Conservation (phyloP, 2,888 invertebrate genomes). For the Lepidocyrtoides sp. region DNA sequence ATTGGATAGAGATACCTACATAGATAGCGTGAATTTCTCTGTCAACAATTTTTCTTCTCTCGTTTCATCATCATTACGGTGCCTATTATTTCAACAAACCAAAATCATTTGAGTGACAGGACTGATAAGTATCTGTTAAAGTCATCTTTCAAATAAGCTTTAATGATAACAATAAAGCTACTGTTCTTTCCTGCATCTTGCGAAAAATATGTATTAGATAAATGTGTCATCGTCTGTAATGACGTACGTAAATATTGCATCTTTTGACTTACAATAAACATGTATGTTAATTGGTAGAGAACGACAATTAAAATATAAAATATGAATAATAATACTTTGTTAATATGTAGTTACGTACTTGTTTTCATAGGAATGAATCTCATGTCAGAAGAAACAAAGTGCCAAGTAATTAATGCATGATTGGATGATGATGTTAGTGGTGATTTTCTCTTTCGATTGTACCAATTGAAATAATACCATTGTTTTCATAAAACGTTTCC, state of each 20-base stretch:
- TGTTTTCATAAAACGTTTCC: background rate
- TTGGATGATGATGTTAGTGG: background rate
- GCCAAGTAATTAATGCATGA: background rate
- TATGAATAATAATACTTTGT: slow-evolving; percentile 38
- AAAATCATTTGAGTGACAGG: slow-evolving; percentile 21
- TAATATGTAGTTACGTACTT: background rate
- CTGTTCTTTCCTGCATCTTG: background rate
- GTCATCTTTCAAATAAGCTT: background rate
- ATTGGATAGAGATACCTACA: too few species aligned
- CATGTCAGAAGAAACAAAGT: slow-evolving; percentile 40
- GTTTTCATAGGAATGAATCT: slow-evolving; percentile 41
- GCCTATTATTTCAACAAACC: background rate
- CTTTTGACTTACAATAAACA: background rate
- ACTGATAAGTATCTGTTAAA: background rate
- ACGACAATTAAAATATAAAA: background rate
- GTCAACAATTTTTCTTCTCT: background rate
- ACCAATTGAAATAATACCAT: background rate
- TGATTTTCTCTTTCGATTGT: slow-evolving; percentile 8
- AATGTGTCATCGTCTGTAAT: background rate
- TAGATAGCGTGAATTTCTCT: background rate
- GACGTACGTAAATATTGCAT: background rate
- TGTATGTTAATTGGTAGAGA: background rate
- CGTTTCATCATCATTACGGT: slow-evolving; percentile 26
- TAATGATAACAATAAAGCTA: slow-evolving; percentile 3
- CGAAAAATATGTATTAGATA: slow-evolving; percentile 24